Evolutionary conservation across 2,888 invertebrate species (phyloP).

Genomic region (Drosophila incognita): DNA sequence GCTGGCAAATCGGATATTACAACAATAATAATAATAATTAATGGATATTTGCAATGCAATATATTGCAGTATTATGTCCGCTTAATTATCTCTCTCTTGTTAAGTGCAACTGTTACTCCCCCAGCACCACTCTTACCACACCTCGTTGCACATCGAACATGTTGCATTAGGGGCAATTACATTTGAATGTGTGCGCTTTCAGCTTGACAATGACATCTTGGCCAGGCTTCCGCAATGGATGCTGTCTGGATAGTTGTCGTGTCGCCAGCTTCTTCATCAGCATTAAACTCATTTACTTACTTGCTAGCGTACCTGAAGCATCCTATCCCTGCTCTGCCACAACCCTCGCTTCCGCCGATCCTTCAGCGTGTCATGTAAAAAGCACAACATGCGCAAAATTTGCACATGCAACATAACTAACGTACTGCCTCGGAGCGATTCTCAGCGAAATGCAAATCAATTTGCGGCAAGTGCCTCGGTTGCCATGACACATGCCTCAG

Average conservation of each 20-base stretch:
- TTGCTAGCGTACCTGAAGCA: conserved; percentile 57
- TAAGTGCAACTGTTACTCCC: background rate
- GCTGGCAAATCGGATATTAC: conserved; percentile 14
- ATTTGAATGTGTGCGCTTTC: conserved; percentile 42
- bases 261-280: conserved; percentile 51
- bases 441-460: conserved; percentile 73
- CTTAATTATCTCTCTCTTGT: conserved; percentile 9
- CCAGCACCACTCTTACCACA: background rate
- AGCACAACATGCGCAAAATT: conserved; percentile 54
- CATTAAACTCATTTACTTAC: conserved; percentile 56
- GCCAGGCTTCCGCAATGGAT: conserved; percentile 22
- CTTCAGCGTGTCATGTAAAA: conserved; percentile 37
- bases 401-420: conserved; percentile 69
- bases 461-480: conserved; percentile 78
- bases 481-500: conserved; percentile 74
- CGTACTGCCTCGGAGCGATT: conserved; percentile 42
- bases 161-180: conserved; percentile 50
- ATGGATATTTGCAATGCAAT: conserved; percentile 6
- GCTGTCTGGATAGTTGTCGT: conserved; percentile 20
- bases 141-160: background rate
- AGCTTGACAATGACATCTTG: conserved; percentile 36
- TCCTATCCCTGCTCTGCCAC: background rate
- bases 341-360: background rate
- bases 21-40: conserved; percentile 19
- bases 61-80: background rate